phyloP scores from a whole-genome alignment of 2,113 vertebrate species.

The Chinchilla lanigera region DNA sequence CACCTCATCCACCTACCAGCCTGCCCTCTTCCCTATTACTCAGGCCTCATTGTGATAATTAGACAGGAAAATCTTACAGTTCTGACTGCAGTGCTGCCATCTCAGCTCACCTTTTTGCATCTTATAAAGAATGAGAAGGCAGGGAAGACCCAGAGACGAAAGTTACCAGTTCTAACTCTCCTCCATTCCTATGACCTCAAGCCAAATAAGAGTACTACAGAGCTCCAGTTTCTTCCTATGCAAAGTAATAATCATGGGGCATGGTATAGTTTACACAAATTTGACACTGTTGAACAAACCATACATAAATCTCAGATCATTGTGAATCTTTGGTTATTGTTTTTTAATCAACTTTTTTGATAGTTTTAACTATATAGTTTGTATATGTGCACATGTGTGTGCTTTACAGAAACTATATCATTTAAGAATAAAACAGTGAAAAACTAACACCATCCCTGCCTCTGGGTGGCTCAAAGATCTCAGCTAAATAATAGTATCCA shows the following conservation, averaged over 20 bases:
- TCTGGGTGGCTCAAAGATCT: neutral
- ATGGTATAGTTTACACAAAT: rapidly evolving
- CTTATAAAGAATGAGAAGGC: neutral
- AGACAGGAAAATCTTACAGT: neutral
- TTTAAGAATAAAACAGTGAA: neutral
- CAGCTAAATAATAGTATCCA: neutral
- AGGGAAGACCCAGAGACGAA: neutral
- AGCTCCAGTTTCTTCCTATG: neutral
- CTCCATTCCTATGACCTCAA: neutral
- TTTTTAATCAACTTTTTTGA: neutral
- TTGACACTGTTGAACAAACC: neutral
- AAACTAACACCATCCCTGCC: neutral
- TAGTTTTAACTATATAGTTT: neutral
- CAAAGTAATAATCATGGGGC: neutral
- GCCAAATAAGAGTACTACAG: neutral
- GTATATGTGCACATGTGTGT: neutral
- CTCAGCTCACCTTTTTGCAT: neutral
- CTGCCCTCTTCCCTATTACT: neutral
- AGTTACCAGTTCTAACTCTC: neutral
- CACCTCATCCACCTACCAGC: neutral
- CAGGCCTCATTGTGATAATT: neutral
- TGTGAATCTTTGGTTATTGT: neutral
- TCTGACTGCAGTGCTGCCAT: neutral
- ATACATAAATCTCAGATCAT: neutral
- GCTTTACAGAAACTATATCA: neutral